Conservation (phyloP, 2,888 invertebrate species). For the Trichopria drosophilae region DNA sequence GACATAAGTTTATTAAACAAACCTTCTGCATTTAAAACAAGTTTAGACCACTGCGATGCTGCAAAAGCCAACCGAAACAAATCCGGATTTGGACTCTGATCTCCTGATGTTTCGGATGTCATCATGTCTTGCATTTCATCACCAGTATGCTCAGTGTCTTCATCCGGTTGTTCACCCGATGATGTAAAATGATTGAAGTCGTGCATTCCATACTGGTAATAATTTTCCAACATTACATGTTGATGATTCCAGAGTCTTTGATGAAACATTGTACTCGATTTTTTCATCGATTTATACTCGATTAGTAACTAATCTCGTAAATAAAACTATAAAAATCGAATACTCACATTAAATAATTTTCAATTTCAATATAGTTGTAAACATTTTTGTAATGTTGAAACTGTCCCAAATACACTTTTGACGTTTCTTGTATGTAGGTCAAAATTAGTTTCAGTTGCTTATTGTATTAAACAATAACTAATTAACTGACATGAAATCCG, state of each 20-base stretch:
- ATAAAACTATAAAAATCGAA: too few relatives aligned
- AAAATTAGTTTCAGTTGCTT: too few relatives aligned
- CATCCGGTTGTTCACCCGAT: slow-evolving; percentile 40
- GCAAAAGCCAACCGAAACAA: slow-evolving; percentile 79
- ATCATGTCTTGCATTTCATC: slow-evolving; percentile 51
- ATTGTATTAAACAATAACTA: too few relatives aligned
- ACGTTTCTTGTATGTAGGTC: too few relatives aligned
- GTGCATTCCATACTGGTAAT: slow-evolving; percentile 24
- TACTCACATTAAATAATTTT: too few relatives aligned
- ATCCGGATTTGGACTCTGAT: slow-evolving; percentile 55
- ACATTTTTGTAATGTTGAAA: too few relatives aligned
- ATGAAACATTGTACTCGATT: slow-evolving; percentile 29
- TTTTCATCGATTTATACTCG: too few relatives aligned
- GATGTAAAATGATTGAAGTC: slow-evolving; percentile 25
- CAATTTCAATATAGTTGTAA: too few relatives aligned
- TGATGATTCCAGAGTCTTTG: slow-evolving; percentile 22
- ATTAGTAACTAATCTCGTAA: too few relatives aligned
- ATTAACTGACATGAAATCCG: too few relatives aligned
- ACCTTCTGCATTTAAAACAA: slow-evolving; percentile 82
- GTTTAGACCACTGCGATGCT: slow-evolving; percentile 78
- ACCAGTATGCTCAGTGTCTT: slow-evolving; percentile 49
- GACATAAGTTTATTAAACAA: slow-evolving; percentile 76
- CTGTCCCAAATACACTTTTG: too few relatives aligned
- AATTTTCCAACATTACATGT: slow-evolving; percentile 24
- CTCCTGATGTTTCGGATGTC: slow-evolving; percentile 52